phyloP scores from a whole-genome alignment of 2,797 vertebrate genomes.

The Crax fasciolata region DNA sequence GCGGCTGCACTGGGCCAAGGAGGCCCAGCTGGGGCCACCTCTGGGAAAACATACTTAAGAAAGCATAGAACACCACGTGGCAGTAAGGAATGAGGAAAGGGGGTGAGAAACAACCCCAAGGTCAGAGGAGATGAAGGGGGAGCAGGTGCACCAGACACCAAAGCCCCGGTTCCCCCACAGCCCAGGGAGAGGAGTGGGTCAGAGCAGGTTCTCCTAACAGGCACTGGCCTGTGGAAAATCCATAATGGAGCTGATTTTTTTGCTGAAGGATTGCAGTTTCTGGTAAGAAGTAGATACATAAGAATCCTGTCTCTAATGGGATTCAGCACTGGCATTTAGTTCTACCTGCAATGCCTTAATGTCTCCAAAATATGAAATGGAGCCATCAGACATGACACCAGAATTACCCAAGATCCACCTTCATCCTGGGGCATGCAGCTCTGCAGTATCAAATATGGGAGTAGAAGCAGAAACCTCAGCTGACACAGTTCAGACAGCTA shows the following conservation, averaged over 20 bases:
- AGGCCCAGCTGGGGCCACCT: accelerated
- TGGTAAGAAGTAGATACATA: neutral
- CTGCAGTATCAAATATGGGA: neutral
- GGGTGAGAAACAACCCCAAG: neutral
- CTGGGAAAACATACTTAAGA: accelerated
- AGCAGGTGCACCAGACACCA: neutral
- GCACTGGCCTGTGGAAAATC: neutral
- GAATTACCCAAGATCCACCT: neutral
- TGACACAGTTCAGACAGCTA: neutral
- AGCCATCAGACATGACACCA: neutral
- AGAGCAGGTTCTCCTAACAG: neutral
- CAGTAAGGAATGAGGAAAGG: neutral
- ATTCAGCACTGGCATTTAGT: neutral
- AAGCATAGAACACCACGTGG: neutral
- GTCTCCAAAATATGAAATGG: accelerated
- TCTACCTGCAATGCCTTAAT: neutral
- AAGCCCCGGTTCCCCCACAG: neutral
- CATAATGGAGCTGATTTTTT: neutral
- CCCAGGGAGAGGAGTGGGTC: too few relatives aligned
- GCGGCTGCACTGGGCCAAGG: accelerated
- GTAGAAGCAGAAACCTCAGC: neutral
- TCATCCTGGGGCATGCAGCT: neutral
- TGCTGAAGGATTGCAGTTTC: neutral
- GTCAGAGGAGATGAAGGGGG: neutral
- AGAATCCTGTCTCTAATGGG: neutral